phyloP scores from a whole-genome alignment of 2,888 invertebrate species.

The Drosophila maculinotata region DNA sequence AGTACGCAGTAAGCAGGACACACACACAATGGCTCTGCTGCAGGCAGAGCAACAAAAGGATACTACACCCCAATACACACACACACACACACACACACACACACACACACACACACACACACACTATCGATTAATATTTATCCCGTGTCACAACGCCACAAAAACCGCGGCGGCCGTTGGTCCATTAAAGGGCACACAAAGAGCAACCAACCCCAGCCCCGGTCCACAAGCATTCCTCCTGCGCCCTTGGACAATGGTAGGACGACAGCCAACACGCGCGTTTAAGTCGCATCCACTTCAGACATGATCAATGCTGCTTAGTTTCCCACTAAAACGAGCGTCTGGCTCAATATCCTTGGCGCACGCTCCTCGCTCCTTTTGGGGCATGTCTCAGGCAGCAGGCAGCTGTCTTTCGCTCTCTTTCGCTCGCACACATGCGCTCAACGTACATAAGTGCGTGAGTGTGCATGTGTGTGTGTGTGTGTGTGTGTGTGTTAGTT shows the following conservation, averaged over 20 bases:
- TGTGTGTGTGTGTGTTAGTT: slow-evolving; percentile 22
- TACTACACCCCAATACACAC: slow-evolving; percentile 27
- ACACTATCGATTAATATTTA: slow-evolving; percentile 73
- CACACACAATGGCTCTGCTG: slow-evolving; percentile 30
- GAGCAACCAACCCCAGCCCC: slow-evolving; percentile 51
- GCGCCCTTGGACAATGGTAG: slow-evolving; percentile 46
- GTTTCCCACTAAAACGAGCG: slow-evolving; percentile 53
- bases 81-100: slow-evolving; percentile 11
- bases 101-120: slow-evolving; percentile 29
- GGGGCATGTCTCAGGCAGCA: slow-evolving; percentile 67
- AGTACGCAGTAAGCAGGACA: slow-evolving; percentile 18
- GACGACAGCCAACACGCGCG: slow-evolving; percentile 54
- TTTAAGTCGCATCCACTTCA: slow-evolving; percentile 48
- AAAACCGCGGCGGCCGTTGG: slow-evolving; percentile 64
- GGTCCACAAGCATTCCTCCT: slow-evolving; percentile 8
- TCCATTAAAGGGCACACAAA: slow-evolving; percentile 67
- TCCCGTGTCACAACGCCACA: slow-evolving; percentile 73
- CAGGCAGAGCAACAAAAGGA: slow-evolving; percentile 46
- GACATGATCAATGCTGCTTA: slow-evolving; percentile 58
- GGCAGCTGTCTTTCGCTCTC: slow-evolving; percentile 19
- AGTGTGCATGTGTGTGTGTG: slow-evolving; percentile 21
- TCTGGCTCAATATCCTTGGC: slow-evolving; percentile 44
- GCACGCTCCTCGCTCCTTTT: slow-evolving; percentile 57
- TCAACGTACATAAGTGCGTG: slow-evolving; percentile 13
- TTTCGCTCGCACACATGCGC: slow-evolving; percentile 23